phyloP scores from a whole-genome alignment of 1,140 invertebrate species.

The Caenorhabditis elegans region WBcel235 BX284606.5:14426501-14427000 shows the following conservation, averaged over 20 bases:
- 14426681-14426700: too few species aligned
- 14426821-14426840: slow-evolving; percentile 43
- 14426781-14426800: background rate
- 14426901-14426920: background rate
- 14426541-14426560: too few species aligned
- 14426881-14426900: slow-evolving; percentile 22
- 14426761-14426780: slow-evolving; percentile 46
- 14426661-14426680: background rate
- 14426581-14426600: too few species aligned
- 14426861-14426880: slow-evolving; percentile 29
- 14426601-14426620: too few species aligned
- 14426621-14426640: background rate
- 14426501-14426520: background rate
- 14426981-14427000: background rate
- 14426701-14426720: slow-evolving; percentile 53
- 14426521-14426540: slow-evolving; percentile 32
- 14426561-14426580: too few species aligned
- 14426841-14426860: slow-evolving; percentile 47
- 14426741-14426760: slow-evolving; percentile 51
- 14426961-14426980: background rate
- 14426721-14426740: slow-evolving; percentile 42
- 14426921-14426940: background rate
- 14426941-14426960: background rate
- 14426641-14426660: background rate
- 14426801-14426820: background rate